phyloP scores from a whole-genome alignment of 2,888 invertebrate species.

The Brassicogethes aeneus region DNA sequence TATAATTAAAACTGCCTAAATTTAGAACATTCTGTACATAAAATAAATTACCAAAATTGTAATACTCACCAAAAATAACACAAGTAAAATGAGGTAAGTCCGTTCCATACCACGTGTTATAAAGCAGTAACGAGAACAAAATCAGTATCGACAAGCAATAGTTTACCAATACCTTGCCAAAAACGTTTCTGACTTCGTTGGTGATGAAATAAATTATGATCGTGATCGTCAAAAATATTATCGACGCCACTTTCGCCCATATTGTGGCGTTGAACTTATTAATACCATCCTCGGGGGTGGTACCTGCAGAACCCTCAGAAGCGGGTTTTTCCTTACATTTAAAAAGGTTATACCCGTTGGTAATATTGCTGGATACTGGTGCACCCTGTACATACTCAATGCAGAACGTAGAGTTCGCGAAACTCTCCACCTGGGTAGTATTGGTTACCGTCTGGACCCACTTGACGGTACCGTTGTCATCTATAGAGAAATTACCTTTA shows the following conservation, averaged over 20 bases:
- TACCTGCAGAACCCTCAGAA: too few species aligned
- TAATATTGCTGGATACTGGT: slow-evolving; percentile 6
- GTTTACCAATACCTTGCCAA: slow-evolving; percentile 28
- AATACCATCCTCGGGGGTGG: not conserved
- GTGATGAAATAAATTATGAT: slow-evolving; percentile 22
- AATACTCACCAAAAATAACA: slow-evolving; percentile 13
- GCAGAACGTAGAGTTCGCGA: slow-evolving; percentile 14
- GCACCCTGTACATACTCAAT: slow-evolving; percentile 12
- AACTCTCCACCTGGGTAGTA: too few species aligned
- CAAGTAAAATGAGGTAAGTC: slow-evolving; percentile 8
- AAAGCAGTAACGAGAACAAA: slow-evolving; percentile 18
- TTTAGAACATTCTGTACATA: slow-evolving; percentile 3
- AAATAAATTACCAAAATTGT: slow-evolving; percentile 6
- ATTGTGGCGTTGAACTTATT: not conserved
- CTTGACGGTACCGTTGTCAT: too few species aligned
- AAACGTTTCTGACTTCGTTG: slow-evolving; percentile 22
- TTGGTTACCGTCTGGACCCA: too few species aligned
- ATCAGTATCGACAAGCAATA: slow-evolving; percentile 22
- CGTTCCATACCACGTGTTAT: slow-evolving; percentile 10
- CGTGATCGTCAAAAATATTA: slow-evolving; percentile 8
- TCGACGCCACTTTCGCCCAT: not conserved
- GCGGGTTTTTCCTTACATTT: not conserved
- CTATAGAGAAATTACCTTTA: too few species aligned
- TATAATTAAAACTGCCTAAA: too few species aligned
- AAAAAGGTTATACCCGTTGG: not conserved